Conservation (phyloP, 2,797 vertebrate genomes). For the Gobio occitaniae region DNA sequence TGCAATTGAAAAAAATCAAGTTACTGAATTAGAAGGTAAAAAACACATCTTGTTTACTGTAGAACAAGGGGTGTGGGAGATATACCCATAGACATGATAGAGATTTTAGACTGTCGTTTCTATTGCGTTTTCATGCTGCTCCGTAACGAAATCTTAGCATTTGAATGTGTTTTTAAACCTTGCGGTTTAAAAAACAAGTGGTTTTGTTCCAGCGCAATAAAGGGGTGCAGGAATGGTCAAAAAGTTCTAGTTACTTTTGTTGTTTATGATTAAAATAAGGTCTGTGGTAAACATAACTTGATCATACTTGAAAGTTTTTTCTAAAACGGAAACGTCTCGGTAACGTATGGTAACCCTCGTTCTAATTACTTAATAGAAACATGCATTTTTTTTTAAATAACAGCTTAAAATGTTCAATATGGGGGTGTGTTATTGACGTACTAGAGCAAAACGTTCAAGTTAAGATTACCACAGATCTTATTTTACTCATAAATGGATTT, state of each 20-base stretch:
- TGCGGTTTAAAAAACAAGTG: background rate
- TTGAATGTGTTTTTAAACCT: background rate
- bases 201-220: background rate
- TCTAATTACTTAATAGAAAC: too few relatives aligned
- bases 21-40: slow-evolving; percentile 2
- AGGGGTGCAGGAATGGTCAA: background rate
- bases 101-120: too few relatives aligned
- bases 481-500: too few relatives aligned
- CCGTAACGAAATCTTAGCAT: background rate
- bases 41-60: background rate
- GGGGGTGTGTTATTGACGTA: too few relatives aligned
- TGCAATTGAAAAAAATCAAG: background rate
- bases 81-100: background rate
- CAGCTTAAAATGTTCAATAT: too few relatives aligned
- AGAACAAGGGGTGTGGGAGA: background rate
- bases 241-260: too few relatives aligned
- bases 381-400: too few relatives aligned
- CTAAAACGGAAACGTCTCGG: background rate
- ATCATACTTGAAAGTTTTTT: background rate
- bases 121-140: too few relatives aligned
- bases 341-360: too few relatives aligned
- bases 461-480: too few relatives aligned
- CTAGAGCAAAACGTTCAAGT: too few relatives aligned
- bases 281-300: background rate
- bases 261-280: background rate